phyloP scores from a whole-genome alignment of 2,113 vertebrate species.

The Tautogolabrus adspersus region DNA sequence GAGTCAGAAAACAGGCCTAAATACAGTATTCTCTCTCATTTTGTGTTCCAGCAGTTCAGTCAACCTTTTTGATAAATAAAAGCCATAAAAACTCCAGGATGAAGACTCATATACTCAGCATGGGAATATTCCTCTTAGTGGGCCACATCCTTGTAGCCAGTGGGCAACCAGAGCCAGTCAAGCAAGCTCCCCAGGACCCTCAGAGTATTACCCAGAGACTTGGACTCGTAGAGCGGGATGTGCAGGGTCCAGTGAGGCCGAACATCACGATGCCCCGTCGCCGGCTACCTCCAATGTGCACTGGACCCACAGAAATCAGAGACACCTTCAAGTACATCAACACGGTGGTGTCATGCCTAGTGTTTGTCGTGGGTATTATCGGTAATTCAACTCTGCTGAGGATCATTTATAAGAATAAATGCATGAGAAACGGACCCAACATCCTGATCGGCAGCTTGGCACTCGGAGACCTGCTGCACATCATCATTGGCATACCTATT shows the following conservation, averaged over 20 bases:
- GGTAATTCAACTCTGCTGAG: conserved; percentile 94
- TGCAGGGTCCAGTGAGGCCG: conserved; percentile 52
- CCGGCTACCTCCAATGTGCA: conserved; percentile 85
- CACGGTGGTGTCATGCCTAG: conserved; percentile 92
- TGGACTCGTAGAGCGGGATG: conserved; percentile 59
- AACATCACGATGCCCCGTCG: conserved; percentile 76
- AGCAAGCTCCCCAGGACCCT: not conserved
- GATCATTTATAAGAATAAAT: conserved; percentile 98
- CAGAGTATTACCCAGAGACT: conserved; percentile 53
- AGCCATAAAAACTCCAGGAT: conserved; percentile 53
- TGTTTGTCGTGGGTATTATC: conserved; percentile 94
- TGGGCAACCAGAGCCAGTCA: conserved; percentile 68
- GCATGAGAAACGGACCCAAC: conserved; percentile 96
- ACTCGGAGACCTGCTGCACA: conserved; percentile 94
- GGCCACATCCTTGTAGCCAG: conserved; percentile 45
- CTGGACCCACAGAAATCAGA: conserved; percentile 84
- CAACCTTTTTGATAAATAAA: conserved; percentile 15
- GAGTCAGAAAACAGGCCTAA: not conserved
- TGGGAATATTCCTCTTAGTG: conserved; percentile 58
- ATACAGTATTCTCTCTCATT: not conserved
- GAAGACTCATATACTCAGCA: conserved; percentile 54
- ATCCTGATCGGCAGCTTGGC: conserved; percentile 96
- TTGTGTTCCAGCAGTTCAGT: conserved; percentile 42
- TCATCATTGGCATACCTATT: conserved; percentile 94
- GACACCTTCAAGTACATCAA: conserved; percentile 97